These are phyloP conservation scores for Catocala fraxini DNA, from an alignment of 2,888 invertebrate genomes.

Conservation along the genomic window DNA sequence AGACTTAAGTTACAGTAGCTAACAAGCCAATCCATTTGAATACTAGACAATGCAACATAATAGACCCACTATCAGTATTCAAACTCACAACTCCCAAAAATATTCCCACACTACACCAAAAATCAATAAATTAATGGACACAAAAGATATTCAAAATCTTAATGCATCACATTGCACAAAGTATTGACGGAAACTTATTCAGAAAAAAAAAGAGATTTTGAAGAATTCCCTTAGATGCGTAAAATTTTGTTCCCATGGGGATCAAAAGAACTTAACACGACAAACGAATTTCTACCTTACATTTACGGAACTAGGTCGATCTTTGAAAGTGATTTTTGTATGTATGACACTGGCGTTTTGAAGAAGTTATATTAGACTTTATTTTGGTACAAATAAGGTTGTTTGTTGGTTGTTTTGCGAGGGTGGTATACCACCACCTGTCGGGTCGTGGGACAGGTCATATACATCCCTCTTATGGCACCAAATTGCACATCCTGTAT, in stretches of 20 bases:
- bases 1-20: too few species aligned
- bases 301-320: too few species aligned
- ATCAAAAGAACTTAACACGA: conserved; percentile 27
- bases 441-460: conserved; percentile 83
- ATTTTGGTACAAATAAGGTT: conserved; percentile 24
- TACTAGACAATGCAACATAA: too few species aligned
- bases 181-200: conserved; percentile 45
- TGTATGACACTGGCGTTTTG: too few species aligned
- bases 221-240: conserved; percentile 78
- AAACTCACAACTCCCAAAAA: conserved; percentile 7
- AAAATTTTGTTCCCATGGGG: conserved; percentile 81
- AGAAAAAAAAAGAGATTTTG: conserved; percentile 48
- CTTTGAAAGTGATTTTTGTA: too few species aligned
- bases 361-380: conserved; percentile 32
- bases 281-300: conserved; percentile 36
- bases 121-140: conserved; percentile 47
- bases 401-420: conserved; percentile 36
- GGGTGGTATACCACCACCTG: conserved; percentile 74
- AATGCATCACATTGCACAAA: conserved; percentile 55
- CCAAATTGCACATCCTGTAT: conserved; percentile 76
- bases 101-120: conserved; percentile 43
- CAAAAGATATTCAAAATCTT: conserved; percentile 42
- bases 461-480: conserved; percentile 81
- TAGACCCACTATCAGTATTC: neutral
- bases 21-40: too few species aligned